Conservation (phyloP, 2,113 vertebrate genomes). For the Notarius lentiginosus region DNA sequence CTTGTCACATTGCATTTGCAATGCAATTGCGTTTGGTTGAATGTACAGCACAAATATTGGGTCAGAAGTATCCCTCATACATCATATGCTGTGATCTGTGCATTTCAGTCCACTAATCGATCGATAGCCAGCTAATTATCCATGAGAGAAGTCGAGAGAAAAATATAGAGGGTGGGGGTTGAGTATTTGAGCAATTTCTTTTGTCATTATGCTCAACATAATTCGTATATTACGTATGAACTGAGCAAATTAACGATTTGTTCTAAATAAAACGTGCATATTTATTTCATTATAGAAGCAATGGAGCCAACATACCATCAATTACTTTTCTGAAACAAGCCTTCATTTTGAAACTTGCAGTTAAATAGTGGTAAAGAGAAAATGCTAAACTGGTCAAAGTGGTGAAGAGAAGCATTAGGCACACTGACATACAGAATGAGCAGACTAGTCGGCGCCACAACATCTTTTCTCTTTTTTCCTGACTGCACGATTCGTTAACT, state of each 20-base stretch:
- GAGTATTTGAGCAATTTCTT: background rate
- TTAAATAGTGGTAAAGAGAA: background rate
- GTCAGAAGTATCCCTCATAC: background rate
- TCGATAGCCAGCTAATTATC: constrained; percentile 8
- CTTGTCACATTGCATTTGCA: too few species aligned
- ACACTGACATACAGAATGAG: background rate
- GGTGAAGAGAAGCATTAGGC: constrained; percentile 3
- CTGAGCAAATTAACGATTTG: background rate
- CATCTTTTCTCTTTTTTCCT: constrained; percentile 33
- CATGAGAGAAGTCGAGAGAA: background rate
- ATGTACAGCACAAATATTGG: background rate
- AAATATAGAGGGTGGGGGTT: background rate
- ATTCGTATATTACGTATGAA: background rate
- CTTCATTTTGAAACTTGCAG: background rate
- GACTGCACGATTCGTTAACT: constrained; percentile 25
- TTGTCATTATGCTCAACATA: background rate
- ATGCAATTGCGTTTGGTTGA: background rate
- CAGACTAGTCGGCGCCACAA: constrained; percentile 11
- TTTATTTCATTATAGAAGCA: background rate
- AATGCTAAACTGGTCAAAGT: background rate
- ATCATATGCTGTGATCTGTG: background rate
- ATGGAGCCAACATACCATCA: background rate
- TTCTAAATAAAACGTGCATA: background rate
- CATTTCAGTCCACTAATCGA: background rate
- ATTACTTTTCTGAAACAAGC: background rate